These are phyloP conservation scores for Coracias cyanogaster DNA, from an alignment of 2,797 vertebrate species.

Conservation along the genomic window DNA sequence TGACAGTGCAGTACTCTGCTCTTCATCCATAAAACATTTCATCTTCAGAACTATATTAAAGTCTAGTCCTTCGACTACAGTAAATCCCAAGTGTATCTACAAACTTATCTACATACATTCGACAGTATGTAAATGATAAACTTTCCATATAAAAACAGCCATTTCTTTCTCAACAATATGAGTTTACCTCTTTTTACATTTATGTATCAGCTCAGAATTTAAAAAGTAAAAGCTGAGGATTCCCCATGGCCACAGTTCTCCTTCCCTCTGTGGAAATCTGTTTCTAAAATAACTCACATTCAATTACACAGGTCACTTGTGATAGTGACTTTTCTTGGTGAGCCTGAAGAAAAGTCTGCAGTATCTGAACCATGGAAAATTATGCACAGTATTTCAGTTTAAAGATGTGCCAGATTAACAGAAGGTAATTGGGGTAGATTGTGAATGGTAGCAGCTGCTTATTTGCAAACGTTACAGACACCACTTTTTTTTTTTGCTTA, in stretches of 20 bases:
- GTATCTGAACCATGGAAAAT: slow-evolving; percentile 52
- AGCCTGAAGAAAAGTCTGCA: slow-evolving; percentile 44
- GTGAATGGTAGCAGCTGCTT: slow-evolving; percentile 46
- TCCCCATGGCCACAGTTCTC: background rate
- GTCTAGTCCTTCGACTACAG: background rate
- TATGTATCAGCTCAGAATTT: background rate
- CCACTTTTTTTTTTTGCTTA: background rate
- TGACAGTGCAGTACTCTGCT: background rate
- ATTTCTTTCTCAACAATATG: background rate
- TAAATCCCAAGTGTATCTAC: background rate
- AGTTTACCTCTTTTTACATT: background rate
- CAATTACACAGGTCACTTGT: slow-evolving; percentile 66
- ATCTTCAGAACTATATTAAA: background rate
- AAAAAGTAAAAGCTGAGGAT: slow-evolving; percentile 26
- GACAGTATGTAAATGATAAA: background rate
- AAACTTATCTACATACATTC: background rate
- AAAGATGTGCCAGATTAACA: slow-evolving; percentile 61
- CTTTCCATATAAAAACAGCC: background rate
- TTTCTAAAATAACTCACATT: slow-evolving; percentile 62
- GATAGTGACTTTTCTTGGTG: slow-evolving; percentile 46
- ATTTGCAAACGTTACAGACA: slow-evolving; percentile 19
- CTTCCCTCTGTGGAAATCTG: slow-evolving; percentile 26
- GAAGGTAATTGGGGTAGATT: slow-evolving; percentile 43
- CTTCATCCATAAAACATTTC: slow-evolving; percentile 34
- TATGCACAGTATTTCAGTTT: slow-evolving; percentile 36